phyloP scores from a whole-genome alignment of 2,888 invertebrate species.

The Chydorus sphaericus region DNA sequence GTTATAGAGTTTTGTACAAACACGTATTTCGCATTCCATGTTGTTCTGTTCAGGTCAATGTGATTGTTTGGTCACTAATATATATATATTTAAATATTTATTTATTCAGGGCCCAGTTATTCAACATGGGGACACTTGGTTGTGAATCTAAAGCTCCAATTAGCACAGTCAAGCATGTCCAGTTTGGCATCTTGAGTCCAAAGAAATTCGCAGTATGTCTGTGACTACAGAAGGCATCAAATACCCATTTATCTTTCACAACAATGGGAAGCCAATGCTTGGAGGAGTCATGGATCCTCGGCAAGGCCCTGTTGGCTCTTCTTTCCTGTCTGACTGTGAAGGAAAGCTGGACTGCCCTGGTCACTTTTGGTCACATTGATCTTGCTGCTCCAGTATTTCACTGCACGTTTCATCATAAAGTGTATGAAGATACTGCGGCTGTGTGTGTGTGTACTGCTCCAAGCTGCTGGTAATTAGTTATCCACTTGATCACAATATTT shows the following conservation, averaged over 20 bases:
- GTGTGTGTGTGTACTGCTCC: conserved; percentile 98
- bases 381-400: conserved; percentile 97
- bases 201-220: conserved; percentile 97
- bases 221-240: conserved; percentile 93
- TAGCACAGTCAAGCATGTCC: conserved; percentile 94
- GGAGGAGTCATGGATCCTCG: conserved; percentile 99
- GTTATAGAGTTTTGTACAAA: too few relatives aligned
- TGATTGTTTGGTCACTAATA: too few relatives aligned
- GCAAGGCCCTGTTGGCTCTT: conserved; percentile 88
- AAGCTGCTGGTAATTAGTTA: conserved; percentile 87
- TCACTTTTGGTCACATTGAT: conserved; percentile 97
- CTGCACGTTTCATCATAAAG: too few relatives aligned
- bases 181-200: conserved; percentile 95
- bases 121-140: too few relatives aligned
- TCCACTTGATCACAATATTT: too few relatives aligned
- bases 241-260: conserved; percentile 95
- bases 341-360: conserved; percentile 97
- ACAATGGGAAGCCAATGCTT: conserved; percentile 90
- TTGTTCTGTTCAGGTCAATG: too few relatives aligned
- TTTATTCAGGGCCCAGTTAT: too few relatives aligned
- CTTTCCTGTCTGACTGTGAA: conserved; percentile 92
- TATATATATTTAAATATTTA: too few relatives aligned
- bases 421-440: too few relatives aligned
- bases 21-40: too few relatives aligned
- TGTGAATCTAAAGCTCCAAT: too few relatives aligned